A percentile compares a stretch with the other conserved stretches of the same genome.
Evolutionary conservation across 2,113 vertebrate genomes (phyloP).

Genomic region (Platanista minor): DNA sequence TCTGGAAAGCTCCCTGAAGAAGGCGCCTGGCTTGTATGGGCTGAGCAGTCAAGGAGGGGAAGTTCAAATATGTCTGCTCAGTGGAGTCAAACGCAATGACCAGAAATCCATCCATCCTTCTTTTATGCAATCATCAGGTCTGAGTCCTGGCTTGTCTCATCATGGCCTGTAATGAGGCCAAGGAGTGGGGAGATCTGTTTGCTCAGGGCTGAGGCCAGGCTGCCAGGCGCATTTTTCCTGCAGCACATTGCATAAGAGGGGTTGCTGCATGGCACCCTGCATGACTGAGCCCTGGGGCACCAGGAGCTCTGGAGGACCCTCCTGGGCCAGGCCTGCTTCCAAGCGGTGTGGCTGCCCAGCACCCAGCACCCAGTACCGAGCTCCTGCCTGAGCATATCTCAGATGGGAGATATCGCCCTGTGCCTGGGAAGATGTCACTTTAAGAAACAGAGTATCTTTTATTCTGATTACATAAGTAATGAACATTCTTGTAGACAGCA

Average conservation of each 20-base stretch:
- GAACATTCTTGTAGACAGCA: not conserved
- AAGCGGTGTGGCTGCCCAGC: not conserved
- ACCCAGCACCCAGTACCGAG: not conserved
- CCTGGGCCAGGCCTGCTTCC: not conserved
- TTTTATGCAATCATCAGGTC: not conserved
- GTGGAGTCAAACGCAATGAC: not conserved
- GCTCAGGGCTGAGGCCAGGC: not conserved
- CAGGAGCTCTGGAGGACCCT: not conserved
- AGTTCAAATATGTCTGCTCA: not conserved
- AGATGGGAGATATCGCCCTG: not conserved
- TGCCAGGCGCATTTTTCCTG: not conserved
- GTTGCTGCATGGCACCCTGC: not conserved
- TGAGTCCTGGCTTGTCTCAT: conserved; percentile 5
- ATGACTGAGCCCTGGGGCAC: not conserved
- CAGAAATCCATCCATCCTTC: not conserved
- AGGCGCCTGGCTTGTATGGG: not conserved
- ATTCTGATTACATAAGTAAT: not conserved
- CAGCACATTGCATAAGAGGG: not conserved
- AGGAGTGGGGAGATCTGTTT: not conserved
- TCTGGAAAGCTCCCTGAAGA: not conserved
- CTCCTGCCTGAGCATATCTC: not conserved
- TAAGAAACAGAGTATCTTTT: not conserved
- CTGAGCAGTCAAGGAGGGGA: not conserved
- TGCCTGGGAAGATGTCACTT: not conserved
- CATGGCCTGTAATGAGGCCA: not conserved